Percentiles rank a stretch among this genome's conserved stretches.
Evolutionary conservation across 64 coral and sea anemone species (phyloP).

Genomic region (Trachythela sp.): DNA sequence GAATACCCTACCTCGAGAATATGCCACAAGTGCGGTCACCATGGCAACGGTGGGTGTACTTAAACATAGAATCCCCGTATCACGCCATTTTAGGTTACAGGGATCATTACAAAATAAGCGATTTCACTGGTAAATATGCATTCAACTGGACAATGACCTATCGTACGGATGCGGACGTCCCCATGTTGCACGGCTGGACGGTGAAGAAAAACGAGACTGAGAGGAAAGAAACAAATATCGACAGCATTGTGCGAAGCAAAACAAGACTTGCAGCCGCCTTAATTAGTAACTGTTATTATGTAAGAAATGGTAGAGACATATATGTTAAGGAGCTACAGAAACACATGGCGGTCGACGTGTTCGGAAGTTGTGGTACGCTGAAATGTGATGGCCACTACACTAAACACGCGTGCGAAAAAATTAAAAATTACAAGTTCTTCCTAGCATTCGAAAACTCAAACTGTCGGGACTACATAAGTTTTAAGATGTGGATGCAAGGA

Average conservation of each 20-base stretch:
- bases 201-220: conserved; percentile 6
- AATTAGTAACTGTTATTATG: background rate
- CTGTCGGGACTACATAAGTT: conserved; percentile 36
- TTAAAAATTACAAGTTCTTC: conserved; percentile 30
- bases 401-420: background rate
- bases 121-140: too few relatives aligned
- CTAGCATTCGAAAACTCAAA: conserved; percentile 42
- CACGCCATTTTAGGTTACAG: too few relatives aligned
- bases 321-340: conserved; percentile 5
- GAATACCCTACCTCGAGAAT: too few relatives aligned
- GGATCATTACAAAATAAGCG: too few relatives aligned
- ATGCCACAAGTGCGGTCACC: too few relatives aligned
- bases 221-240: background rate
- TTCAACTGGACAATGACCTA: conserved; percentile 37
- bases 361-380: background rate
- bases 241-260: conserved; percentile 17
- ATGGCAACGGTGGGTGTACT: too few relatives aligned
- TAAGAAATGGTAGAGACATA: background rate
- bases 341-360: conserved; percentile 40
- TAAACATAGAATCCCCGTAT: too few relatives aligned
- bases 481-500: background rate
- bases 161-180: conserved; percentile 22
- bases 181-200: conserved; percentile 24
- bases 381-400: conserved; percentile 5
- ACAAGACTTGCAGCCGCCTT: conserved; percentile 30